Base-by-base conservation (phyloP, 2,113 vertebrate genomes). In the Sardina pilchardus region DNA sequence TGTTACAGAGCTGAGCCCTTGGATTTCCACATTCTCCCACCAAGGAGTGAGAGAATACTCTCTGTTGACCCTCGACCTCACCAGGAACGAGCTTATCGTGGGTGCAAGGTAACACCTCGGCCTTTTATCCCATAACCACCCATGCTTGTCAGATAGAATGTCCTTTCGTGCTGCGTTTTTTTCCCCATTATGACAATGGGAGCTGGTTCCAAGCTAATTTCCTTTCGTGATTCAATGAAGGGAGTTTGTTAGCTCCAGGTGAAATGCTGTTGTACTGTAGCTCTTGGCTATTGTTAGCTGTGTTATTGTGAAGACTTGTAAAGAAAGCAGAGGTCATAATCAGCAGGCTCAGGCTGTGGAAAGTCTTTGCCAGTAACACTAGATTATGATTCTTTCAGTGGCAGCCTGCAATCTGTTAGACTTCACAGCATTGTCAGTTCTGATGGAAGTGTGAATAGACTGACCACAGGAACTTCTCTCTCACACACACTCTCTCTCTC, bases 81-180 rank as follows among this genome's bases (percentile, higher is more conserved):
- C 95, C 88, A 95, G 98, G 93, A 98, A 99, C 93, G 98, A 99
- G 92, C 96, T 99, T 92, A 97, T 99, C 90, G 96, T 98, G 88
- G 98, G 98, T 94, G 97, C 98, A 93, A 99, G 98, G 98, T 99
- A 96, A 97, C 56, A 78, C 30, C 83, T 47, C 43, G 34, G 26
- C 36, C 71, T 53, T 50, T 47, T 34, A 39, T 83, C 26, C n/a
- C 47, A 19, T 21, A 1, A 36, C 44, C 53, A 34, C 30, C 59
- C 63, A 80, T 81, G 81, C 48, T 81, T 75, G 45, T n/a, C 34
- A 86, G 48, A 26, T 43, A 43, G 34, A 6, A 48, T 75, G 26
- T 75, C 21, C 10, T 75, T 30, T 75, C 30, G 3, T n/a, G n/a
- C n/a, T 67, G 2, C n/a, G n/a, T 63, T 63, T 67, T 67, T 67